phyloP scores from a whole-genome alignment of 2,888 invertebrate species.

The Venusia cambrica region DNA sequence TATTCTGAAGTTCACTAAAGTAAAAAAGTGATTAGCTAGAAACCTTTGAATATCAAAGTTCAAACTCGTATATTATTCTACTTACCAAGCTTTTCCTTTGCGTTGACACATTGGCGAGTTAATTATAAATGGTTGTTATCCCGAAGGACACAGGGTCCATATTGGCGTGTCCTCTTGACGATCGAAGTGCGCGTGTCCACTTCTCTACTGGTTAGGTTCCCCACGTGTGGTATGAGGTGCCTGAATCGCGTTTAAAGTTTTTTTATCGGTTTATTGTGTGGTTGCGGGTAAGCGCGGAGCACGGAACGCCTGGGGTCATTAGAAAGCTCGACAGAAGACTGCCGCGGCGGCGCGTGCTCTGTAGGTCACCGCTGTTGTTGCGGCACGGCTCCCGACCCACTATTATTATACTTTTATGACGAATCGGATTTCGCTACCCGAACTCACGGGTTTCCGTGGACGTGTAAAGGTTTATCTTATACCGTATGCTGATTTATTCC shows the following conservation, averaged over 20 bases:
- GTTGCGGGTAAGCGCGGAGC: slow-evolving; percentile 59
- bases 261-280: slow-evolving; percentile 53
- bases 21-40: too few relatives aligned
- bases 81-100: slow-evolving; percentile 53
- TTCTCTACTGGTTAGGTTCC: slow-evolving; percentile 41
- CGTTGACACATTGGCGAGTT: slow-evolving; percentile 48
- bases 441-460: slow-evolving; percentile 59
- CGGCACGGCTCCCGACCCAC: slow-evolving; percentile 70
- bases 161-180: slow-evolving; percentile 46
- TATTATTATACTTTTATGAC: slow-evolving; percentile 81
- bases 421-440: slow-evolving; percentile 73
- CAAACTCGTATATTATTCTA: slow-evolving; percentile 49
- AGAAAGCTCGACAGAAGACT: slow-evolving; percentile 77
- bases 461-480: slow-evolving; percentile 45
- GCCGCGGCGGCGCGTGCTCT: slow-evolving; percentile 76
- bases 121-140: slow-evolving; percentile 68
- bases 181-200: slow-evolving; percentile 59
- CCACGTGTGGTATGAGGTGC: slow-evolving; percentile 57
- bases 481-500: slow-evolving; percentile 33
- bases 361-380: slow-evolving; percentile 76
- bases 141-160: slow-evolving; percentile 63
- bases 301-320: slow-evolving; percentile 77
- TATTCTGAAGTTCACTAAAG: too few relatives aligned
- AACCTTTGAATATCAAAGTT: too few relatives aligned
- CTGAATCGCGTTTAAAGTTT: slow-evolving; percentile 51